Base-by-base conservation (phyloP, 2,888 invertebrate species). In the Aleiodes testaceus region DNA sequence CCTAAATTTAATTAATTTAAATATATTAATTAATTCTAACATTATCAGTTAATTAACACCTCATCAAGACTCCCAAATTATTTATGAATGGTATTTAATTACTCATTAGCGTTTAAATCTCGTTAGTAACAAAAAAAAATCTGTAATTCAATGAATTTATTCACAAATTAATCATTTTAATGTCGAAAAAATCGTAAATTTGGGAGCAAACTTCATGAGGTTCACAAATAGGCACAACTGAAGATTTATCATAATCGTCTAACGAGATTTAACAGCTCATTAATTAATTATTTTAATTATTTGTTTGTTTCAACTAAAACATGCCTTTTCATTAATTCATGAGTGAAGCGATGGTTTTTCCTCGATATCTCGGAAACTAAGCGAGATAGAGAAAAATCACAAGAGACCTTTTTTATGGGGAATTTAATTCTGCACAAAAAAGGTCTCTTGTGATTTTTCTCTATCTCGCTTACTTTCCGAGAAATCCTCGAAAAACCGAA, bases 1-100 rank as follows among this genome's bases (percentile, higher is more conserved):
- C 42, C 59, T 61, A 9, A 11, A 5, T 2, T 18, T 66, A 30
- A 12, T 18, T 44, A 18, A 12, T 18, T 36, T 20, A 3, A 50
- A 66, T 50, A 16, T n/a, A 7, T 42, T 1, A 66, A 30, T 26
- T 9, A 30, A 12, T 55, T 47, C 16, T 30, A 36, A 50, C 65
- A 65, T 30, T 50, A 42, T 55, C 55, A 36, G 68, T 74, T 55
- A 69, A 49, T 44, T 68, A 66, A 64, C 74, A 84, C 87, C 87
- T 87, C 86, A 86, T 87, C 84, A 87, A 87, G 86, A 82, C 86
- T 87, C 87, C 87, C 87, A 87, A 87, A 87, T 87, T 85, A 84
- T 80, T 82, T 82, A 85, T 84, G 84, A 87, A 86, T 87, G 85
- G 83, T 76, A 20, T 14, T 45, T 47, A 9, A 53, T 14, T 45